Percentiles rank a stretch among this genome's conserved stretches.
Evolutionary conservation across 2,797 vertebrate species (phyloP).

Genomic region (Rhabdophis nuchalis): DNA sequence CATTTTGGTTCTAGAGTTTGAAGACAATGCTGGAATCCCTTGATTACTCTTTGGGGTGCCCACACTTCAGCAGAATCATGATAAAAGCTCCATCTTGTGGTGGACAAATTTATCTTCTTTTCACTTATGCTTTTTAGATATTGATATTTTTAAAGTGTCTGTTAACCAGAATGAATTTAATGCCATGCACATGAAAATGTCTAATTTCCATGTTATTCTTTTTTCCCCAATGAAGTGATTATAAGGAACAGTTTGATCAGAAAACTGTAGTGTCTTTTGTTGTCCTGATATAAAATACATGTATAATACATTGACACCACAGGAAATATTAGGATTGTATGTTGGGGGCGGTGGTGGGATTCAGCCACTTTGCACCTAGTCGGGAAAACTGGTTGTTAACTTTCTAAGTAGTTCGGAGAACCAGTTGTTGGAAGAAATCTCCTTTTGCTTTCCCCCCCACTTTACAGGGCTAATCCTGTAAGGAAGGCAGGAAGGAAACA

Average conservation of each 20-base stretch:
- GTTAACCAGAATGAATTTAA: background rate
- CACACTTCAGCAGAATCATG: background rate
- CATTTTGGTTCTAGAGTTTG: background rate
- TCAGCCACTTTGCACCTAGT: too few relatives aligned
- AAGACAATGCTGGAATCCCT: background rate
- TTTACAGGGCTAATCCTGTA: too few relatives aligned
- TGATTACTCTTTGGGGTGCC: background rate
- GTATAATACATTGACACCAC: background rate
- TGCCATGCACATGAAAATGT: background rate
- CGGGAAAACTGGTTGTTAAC: too few relatives aligned
- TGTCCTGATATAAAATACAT: background rate
- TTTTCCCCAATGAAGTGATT: background rate
- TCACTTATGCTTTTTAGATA: background rate
- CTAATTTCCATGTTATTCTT: background rate
- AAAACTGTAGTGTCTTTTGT: background rate
- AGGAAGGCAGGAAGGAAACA: too few relatives aligned
- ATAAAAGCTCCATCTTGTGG: constrained; percentile 26
- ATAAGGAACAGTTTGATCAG: background rate
- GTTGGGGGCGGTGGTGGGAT: too few relatives aligned
- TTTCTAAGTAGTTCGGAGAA: too few relatives aligned
- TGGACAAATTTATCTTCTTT: background rate
- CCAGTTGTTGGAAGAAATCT: too few relatives aligned
- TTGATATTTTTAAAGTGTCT: background rate
- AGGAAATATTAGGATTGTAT: background rate
- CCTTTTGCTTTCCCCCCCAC: too few relatives aligned